A percentile compares a stretch with the other conserved stretches of the same genome.
phyloP scores from a whole-genome alignment of 2,113 vertebrate species.

The Chloroceryle aenea region DNA sequence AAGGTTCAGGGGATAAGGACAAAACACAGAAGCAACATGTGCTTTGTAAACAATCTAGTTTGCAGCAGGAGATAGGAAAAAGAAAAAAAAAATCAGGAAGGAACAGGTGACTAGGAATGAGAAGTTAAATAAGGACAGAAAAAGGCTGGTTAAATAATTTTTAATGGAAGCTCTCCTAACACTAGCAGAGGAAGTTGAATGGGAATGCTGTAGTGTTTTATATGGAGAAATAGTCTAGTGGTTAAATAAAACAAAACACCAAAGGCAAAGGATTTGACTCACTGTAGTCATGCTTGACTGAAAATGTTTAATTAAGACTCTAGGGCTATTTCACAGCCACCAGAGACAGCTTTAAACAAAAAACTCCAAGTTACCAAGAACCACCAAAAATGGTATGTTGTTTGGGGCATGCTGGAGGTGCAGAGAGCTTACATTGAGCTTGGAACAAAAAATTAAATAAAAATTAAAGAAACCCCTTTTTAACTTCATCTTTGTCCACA shows the following conservation, averaged over 20 bases:
- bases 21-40: not conserved
- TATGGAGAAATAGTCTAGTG: not conserved
- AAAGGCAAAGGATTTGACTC: conserved; percentile 36
- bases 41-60: not conserved
- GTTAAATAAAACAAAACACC: conserved; percentile 42
- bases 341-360: not conserved
- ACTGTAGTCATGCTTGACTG: not conserved
- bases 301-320: conserved; percentile 43
- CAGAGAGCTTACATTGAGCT: not conserved
- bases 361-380: not conserved
- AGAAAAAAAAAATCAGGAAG: not conserved
- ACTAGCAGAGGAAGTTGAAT: not conserved
- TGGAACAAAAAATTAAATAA: not conserved
- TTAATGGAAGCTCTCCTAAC: not conserved
- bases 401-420: not conserved
- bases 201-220: not conserved
- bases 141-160: not conserved
- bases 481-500: not conserved
- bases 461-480: not conserved
- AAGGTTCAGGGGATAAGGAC: not conserved
- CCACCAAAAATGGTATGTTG: not conserved
- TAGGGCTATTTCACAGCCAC: conserved; percentile 17
- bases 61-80: not conserved
- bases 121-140: not conserved
- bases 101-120: not conserved